Base-by-base conservation (phyloP, 2,113 vertebrate genomes). In the Chrysemys picta region DNA sequence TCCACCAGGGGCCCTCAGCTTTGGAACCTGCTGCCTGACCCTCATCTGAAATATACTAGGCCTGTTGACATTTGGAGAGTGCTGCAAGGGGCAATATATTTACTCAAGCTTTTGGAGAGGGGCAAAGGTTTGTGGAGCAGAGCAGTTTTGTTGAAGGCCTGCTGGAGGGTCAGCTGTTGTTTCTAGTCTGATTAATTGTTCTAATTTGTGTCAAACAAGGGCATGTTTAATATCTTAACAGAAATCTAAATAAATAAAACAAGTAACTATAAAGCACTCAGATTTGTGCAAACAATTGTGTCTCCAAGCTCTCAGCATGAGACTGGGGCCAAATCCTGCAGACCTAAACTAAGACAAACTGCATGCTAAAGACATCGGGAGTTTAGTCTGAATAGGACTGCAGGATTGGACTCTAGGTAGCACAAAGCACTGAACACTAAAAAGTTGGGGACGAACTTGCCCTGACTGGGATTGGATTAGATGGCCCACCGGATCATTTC, bases 101-200 rank as follows among this genome's bases (percentile, higher is more conserved):
- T 78, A 25, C 12, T 78, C 25, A 45, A 45, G 11, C 24, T 78
- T 78, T 78, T 4, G 6, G 25, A 14, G 38, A 78, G 65, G 75
- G 57, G 69, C 94, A 95, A 87, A 95, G 82, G 52, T 93, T 89
- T 97, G 91, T 96, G 78, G 91, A 89, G 94, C 90, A 95, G 84
- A 96, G 80, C 78, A 84, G 59, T 90, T 96, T 94, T 76, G 75
- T 82, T 82, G 90, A 96, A 91, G 93, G 91, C 93, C 31, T 97
- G 82, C 94, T 95, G 95, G 90, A 38, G 76, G 84, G 84, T 87
- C 93, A 85, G 82, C 54, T 91, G 84, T 80, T 94, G 16, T 52
- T 96, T 95, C 90, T 62, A 91, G 80, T n/a, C 80, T 90, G 88
- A 94, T 88, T 91, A 89, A 90, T 96, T 95, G 84, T 94, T 93